Evolutionary conservation across 2,797 vertebrate species (phyloP).

Genomic region (Danio choprae): DNA sequence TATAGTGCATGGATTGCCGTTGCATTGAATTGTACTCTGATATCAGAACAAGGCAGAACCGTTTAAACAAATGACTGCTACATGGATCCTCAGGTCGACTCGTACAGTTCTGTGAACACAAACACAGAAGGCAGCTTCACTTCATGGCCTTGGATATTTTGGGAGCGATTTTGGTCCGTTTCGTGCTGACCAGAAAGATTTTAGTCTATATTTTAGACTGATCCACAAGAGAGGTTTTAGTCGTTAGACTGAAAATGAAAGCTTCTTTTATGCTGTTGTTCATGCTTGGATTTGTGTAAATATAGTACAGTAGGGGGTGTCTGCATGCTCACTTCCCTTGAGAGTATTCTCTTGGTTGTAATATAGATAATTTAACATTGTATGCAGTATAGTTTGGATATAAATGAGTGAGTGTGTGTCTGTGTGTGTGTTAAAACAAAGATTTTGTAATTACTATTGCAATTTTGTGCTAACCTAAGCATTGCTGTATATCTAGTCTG

Average conservation of each 20-base stretch:
- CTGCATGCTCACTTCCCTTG: conserved; percentile 2
- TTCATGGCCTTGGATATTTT: not conserved
- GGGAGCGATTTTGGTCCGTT: conserved; percentile 24
- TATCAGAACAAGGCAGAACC: not conserved
- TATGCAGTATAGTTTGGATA: not conserved
- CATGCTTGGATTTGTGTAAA: not conserved
- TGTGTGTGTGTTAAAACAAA: not conserved
- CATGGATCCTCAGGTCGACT: not conserved
- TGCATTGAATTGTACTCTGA: not conserved
- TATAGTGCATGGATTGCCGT: not conserved
- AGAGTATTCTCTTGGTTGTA: not conserved
- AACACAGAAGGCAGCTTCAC: not conserved
- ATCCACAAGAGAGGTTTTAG: conserved; percentile 11
- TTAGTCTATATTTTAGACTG: conserved; percentile 48
- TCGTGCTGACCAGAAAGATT: conserved; percentile 23
- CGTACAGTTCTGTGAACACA: not conserved
- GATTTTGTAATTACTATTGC: not conserved
- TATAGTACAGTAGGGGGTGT: not conserved
- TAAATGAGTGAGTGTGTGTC: not conserved
- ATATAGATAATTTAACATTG: not conserved
- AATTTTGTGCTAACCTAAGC: not conserved
- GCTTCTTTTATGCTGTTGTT: not conserved
- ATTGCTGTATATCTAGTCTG: conserved; percentile 14
- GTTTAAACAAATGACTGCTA: not conserved
- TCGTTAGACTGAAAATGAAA: conserved; percentile 21